Base-by-base conservation (phyloP, 2,888 invertebrate genomes). In the Amphimallon solstitiale region DNA sequence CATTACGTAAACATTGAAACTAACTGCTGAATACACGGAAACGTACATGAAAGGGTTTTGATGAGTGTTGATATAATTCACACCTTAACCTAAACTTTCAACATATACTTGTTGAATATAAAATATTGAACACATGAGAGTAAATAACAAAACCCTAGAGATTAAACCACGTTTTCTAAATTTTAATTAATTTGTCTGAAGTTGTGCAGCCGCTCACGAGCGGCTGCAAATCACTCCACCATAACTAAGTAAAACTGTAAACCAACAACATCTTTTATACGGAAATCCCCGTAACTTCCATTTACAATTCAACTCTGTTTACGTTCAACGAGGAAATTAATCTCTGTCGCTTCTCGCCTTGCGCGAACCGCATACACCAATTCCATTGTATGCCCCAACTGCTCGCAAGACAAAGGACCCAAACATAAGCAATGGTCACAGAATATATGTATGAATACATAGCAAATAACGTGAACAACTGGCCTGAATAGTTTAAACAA, bases 211-310 rank as follows among this genome's bases (percentile, higher is more conserved):
- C 23, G 37, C 10, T 40, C 23, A 2, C 9, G 23, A 1, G 2
- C 12, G 14, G 15, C 19, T 19, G 17, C 38, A 56, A 56, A 56
- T 56, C 56, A 38, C 40, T 21, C 23, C 12, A 35, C 23, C 15
- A 7, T 40, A 40, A 23, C 14, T n/a, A 21, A 19, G 19, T 17
- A 52, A 52, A 52, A 37, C 52, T 19, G 56, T 10, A 12, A 34
- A 23, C 40, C 14, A 40, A 40, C 23, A 38, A 56, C n/a, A 56
- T 40, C 40, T 29, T 56, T 21, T 21, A 21, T 51, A 37, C 23
- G 9, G 14, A 49, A 49, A 49, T 49, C 34, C 29, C 23, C 51
- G 35, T 51, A 51, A 23, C 14, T 51, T 35, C 51, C 35, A 35
- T 35, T 35, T 19, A 17, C 51, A 51, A 7, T 51, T 35, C 21